Percentiles rank a stretch among this genome's conserved stretches.
Evolutionary conservation across 2,888 invertebrate genomes (phyloP).

Genomic region (Ennomos erosarius): DNA sequence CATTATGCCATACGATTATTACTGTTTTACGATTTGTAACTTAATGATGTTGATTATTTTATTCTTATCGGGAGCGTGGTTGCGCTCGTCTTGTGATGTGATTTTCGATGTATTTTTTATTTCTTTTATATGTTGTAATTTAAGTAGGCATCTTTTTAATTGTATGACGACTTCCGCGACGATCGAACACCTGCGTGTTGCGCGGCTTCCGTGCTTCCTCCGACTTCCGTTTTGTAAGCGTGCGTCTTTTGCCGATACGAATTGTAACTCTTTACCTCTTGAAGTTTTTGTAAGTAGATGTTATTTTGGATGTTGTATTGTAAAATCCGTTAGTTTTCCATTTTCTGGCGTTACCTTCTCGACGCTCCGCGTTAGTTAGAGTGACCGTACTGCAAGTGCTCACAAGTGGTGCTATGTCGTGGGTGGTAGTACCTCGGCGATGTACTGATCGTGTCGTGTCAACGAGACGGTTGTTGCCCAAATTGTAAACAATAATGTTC

Average conservation of each 20-base stretch:
- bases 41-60: conserved; percentile 68
- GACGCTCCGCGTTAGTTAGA: conserved; percentile 26
- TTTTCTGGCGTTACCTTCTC: conserved; percentile 15
- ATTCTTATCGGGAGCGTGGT: conserved; percentile 53
- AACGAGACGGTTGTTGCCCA: conserved; percentile 6
- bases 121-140: conserved; percentile 45
- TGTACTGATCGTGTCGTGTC: conserved; percentile 7
- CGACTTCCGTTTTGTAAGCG: conserved; percentile 25
- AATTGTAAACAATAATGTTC: conserved; percentile 36
- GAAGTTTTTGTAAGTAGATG: conserved; percentile 3
- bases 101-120: conserved; percentile 50
- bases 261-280: conserved; percentile 9
- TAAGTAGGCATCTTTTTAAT: conserved; percentile 65
- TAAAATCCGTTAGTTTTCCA: conserved; percentile 14
- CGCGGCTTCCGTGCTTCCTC: conserved; percentile 61
- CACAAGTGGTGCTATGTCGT: conserved; percentile 63
- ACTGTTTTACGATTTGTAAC: conserved; percentile 72
- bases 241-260: conserved; percentile 2
- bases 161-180: too few species aligned
- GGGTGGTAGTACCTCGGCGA: conserved; percentile 26
- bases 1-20: conserved; percentile 71
- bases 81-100: conserved; percentile 55
- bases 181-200: conserved; percentile 65
- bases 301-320: conserved; percentile 6
- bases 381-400: conserved; percentile 48